These are phyloP conservation scores for Artibeus lituratus DNA, from an alignment of 2,797 vertebrate genomes.

Conservation along the genomic window DNA sequence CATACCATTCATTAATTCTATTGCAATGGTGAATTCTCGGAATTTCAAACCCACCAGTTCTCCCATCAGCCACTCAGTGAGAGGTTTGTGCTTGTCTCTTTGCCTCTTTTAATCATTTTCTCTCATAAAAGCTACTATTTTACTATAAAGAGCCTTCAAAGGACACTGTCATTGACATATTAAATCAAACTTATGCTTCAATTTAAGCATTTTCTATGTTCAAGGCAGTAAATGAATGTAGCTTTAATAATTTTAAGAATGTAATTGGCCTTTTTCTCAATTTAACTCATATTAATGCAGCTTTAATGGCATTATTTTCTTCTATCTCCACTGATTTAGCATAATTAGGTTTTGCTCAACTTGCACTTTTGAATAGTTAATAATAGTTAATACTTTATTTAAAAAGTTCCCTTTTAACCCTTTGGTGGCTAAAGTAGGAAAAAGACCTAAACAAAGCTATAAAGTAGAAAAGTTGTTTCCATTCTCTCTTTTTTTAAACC, in stretches of 20 bases:
- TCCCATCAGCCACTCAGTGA: background rate
- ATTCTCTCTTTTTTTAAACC: background rate
- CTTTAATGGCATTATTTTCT: background rate
- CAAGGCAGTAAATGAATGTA: constrained; percentile 12
- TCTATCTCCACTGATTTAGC: background rate
- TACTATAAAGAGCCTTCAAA: background rate
- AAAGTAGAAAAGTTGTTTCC: background rate
- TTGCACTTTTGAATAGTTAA: background rate
- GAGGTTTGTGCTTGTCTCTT: background rate
- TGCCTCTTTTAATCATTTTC: background rate
- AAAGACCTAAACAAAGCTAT: background rate
- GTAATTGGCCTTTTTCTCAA: background rate
- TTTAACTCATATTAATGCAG: constrained; percentile 5
- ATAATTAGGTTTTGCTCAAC: background rate
- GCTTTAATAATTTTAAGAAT: constrained; percentile 25
- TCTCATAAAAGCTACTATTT: constrained; percentile 8
- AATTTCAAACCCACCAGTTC: constrained; percentile 38
- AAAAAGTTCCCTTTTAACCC: background rate
- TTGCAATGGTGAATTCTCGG: constrained; percentile 38
- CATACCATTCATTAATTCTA: constrained; percentile 13
- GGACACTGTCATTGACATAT: background rate
- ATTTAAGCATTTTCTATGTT: constrained; percentile 29
- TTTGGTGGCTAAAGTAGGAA: background rate
- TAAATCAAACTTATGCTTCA: background rate
- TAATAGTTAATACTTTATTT: background rate